Evolutionary conservation across 2,797 vertebrate species (phyloP), one percentile per base, ranked within the genome.

Genomic region (Pseudocheirus occidentalis): DNA sequence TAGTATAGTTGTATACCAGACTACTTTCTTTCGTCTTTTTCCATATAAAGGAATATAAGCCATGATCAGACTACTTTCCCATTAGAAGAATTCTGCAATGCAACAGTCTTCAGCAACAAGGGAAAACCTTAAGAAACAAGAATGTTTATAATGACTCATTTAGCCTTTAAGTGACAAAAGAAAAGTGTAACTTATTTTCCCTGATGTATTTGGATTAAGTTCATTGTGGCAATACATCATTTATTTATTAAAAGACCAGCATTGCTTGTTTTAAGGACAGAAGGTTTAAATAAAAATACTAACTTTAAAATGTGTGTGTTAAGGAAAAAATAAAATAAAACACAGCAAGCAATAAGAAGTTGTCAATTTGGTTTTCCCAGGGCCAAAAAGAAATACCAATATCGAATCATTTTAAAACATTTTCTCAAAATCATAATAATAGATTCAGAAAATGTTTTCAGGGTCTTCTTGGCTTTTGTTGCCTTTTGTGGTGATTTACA

Each of bases 321-420:
- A 81, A 81, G 40, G 40, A 13, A 62, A 81, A 7, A 53, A 7
- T n/a, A 6, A 5, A 0, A 6, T 54, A 90, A 90, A 50, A 12
- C 27, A 28, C 4, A 50, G n/a, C 58, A 93, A 46, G n/a, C 13
- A 28, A 56, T 52, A 28, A 81, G 31, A 57, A 90, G 24, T 31
- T 95, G 53, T 66, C 28, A 34, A 91, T 95, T 92, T 55, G 52
- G 31, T 28, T 93, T 57, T 96, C 58, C 53, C 18, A 54, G 55
- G 53, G 52, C 92, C 96, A 93, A 54, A 91, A 94, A 52, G n/a
- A 92, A 90, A 91, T 50, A 50, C n/a, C 91, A 95, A 96, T 91
- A 96, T 87, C 94, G 93, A 93, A 90, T 93, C 91, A 55, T 13
- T 94, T 95, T 91, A 81, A 40, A 57, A 94, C 34, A 66, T 54